phyloP scores from a whole-genome alignment of 23 tunicate species.

The Ascidia mentula region DNA sequence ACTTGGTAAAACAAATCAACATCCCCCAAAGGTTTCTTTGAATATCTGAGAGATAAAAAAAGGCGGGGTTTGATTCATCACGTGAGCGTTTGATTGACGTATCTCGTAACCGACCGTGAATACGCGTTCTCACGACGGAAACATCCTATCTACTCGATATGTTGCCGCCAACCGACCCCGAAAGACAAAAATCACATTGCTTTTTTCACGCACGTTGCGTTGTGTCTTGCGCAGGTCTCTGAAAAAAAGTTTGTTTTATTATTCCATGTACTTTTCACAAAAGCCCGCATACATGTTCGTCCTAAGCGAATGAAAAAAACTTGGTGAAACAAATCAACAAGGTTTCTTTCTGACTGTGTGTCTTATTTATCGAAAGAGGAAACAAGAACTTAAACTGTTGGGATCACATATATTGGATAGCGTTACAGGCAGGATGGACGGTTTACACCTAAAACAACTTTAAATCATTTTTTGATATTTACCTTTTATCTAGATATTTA shows the following conservation, averaged over 20 bases:
- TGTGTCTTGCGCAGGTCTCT: background rate
- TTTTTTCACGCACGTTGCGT: background rate
- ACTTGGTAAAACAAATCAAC: too few species aligned
- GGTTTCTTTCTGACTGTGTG: too few species aligned
- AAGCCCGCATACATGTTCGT: background rate
- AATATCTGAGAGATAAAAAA: background rate
- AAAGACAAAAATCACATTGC: background rate
- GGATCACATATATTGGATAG: too few species aligned
- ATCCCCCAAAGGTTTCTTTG: too few species aligned
- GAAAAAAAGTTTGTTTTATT: background rate
- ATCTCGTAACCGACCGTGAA: background rate
- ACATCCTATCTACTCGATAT: background rate
- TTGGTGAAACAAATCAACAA: too few species aligned
- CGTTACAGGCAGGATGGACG: too few species aligned
- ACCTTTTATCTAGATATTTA: too few species aligned
- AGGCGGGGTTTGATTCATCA: background rate
- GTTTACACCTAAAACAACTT: too few species aligned
- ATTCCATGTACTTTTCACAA: background rate
- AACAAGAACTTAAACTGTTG: too few species aligned
- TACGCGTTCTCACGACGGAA: background rate
- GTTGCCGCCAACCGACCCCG: constrained; percentile 6
- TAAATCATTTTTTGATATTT: too few species aligned
- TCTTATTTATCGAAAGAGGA: too few species aligned
- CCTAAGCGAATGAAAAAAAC: background rate
- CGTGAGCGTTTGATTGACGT: constrained; percentile 1